These are phyloP conservation scores for Enteromius afrohamiltoni DNA, from an alignment of 2,797 vertebrate genomes.

Conservation along the genomic window DNA sequence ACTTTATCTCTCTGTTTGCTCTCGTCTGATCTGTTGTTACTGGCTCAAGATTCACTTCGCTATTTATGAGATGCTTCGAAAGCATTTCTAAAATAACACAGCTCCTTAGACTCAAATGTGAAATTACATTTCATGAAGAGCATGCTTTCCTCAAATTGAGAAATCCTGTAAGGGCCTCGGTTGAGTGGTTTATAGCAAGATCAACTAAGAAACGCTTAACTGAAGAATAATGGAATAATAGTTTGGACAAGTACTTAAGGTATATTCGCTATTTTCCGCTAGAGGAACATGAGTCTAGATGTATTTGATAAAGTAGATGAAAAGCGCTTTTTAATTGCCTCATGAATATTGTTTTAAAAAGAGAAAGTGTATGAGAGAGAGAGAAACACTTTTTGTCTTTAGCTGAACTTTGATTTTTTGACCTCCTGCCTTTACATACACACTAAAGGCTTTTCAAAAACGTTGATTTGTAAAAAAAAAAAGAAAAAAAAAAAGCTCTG, in stretches of 20 bases:
- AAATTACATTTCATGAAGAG: conserved; percentile 23
- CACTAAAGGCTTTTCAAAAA: conserved; percentile 3
- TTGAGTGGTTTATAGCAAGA: background rate
- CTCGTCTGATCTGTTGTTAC: conserved; percentile 32
- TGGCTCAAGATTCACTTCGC: conserved; percentile 28
- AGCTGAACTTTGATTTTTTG: background rate
- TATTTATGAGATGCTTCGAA: conserved; percentile 30
- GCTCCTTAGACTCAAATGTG: conserved; percentile 22
- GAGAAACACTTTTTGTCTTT: background rate
- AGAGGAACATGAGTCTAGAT: background rate
- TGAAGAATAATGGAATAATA: background rate
- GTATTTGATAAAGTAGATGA: background rate
- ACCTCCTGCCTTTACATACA: background rate
- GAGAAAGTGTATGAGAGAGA: background rate
- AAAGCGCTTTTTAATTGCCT: background rate
- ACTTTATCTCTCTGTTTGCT: conserved; percentile 24
- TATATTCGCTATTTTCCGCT: background rate
- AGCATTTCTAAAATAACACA: conserved; percentile 30
- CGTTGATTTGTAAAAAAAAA: background rate
- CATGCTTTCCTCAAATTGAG: background rate
- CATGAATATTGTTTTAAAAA: background rate
- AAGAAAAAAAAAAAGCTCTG: no score
- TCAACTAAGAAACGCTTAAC: background rate
- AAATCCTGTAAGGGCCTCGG: conserved; percentile 1
- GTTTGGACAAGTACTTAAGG: background rate